Evolutionary conservation across 2,113 vertebrate species (phyloP).

Genomic region (Corvus cornix): DNA sequence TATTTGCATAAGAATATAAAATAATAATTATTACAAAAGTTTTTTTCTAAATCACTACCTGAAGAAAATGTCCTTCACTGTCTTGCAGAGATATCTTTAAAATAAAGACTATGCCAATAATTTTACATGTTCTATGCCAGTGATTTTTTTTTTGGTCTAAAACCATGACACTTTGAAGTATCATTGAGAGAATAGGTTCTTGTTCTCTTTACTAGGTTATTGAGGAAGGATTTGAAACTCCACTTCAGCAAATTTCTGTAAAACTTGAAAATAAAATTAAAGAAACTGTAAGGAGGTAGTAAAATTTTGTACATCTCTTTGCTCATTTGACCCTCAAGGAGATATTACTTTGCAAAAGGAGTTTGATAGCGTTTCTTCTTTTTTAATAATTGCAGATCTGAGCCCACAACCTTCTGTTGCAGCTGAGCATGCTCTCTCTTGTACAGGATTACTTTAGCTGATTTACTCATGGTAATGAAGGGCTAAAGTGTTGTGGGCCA

Average conservation of each 20-base stretch:
- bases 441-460: not conserved
- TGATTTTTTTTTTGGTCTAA: not conserved
- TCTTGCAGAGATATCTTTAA: not conserved
- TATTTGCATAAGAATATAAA: not conserved
- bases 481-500: not conserved
- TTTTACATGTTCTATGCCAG: not conserved
- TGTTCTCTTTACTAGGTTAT: not conserved
- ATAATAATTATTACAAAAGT: not conserved
- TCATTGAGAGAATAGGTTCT: not conserved
- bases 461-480: not conserved
- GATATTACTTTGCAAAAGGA: not conserved
- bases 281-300: not conserved
- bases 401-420: not conserved
- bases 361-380: not conserved
- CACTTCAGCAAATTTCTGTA: not conserved
- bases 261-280: not conserved
- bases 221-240: not conserved
- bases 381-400: not conserved
- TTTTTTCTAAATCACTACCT: not conserved
- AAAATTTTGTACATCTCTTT: not conserved
- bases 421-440: not conserved
- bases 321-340: not conserved
- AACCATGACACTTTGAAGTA: not conserved
- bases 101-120: not conserved
- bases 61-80: not conserved